Conservation (phyloP, 2,888 invertebrate species). For the Chrysotoxum bicinctum region DNA sequence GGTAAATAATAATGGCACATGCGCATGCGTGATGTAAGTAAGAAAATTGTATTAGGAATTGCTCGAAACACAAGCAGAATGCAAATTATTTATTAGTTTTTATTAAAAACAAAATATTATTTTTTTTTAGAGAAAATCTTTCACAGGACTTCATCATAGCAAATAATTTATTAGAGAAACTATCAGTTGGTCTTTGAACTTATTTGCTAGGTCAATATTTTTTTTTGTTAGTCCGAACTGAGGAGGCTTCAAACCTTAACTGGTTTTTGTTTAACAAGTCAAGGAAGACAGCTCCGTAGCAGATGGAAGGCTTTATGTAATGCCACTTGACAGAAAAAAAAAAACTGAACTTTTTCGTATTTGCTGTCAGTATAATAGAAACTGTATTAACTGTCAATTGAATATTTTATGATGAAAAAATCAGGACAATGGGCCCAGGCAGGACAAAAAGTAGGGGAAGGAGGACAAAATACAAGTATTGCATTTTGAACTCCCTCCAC, state of each 20-base stretch:
- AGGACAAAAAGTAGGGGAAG: neutral
- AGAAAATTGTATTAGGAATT: constrained; percentile 81
- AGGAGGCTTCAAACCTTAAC: constrained; percentile 38
- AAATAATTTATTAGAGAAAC: neutral
- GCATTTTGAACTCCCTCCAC: neutral
- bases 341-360: constrained; percentile 53
- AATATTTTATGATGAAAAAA: constrained; percentile 57
- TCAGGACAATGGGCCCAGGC: constrained; percentile 22
- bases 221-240: constrained; percentile 74
- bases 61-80: constrained; percentile 74
- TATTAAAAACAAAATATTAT: constrained; percentile 14
- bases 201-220: constrained; percentile 81
- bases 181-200: constrained; percentile 6
- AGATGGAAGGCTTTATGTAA: constrained; percentile 41
- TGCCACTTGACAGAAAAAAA: constrained; percentile 36
- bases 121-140: neutral
- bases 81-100: constrained; percentile 56
- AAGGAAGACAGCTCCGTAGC: constrained; percentile 39
- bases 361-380: constrained; percentile 21
- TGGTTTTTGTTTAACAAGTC: constrained; percentile 30
- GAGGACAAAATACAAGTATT: neutral
- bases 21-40: constrained; percentile 82
- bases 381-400: constrained; percentile 61
- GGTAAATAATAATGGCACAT: constrained; percentile 79
- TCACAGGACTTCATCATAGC: neutral